Conservation (phyloP, 2,797 vertebrate species). For the Cryptoblepharus egeriae region DNA sequence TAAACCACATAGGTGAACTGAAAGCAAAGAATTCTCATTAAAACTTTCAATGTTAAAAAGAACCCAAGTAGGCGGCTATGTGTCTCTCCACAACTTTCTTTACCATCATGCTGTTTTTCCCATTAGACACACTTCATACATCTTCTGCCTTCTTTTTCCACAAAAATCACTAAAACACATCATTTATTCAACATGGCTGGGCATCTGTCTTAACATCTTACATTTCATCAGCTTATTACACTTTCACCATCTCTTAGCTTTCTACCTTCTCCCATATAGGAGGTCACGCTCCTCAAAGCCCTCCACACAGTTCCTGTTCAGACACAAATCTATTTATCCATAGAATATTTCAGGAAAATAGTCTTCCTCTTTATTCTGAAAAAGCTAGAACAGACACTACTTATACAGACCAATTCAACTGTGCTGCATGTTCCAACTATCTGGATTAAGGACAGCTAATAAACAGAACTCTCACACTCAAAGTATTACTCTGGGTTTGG, state of each 20-base stretch:
- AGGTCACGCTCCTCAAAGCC: not conserved
- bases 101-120: no score
- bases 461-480: not conserved
- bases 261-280: not conserved
- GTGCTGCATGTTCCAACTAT: not conserved
- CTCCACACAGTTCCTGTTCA: not conserved
- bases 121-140: not conserved
- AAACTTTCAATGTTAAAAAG: not conserved
- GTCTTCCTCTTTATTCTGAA: not conserved
- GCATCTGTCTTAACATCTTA: not conserved
- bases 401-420: no score
- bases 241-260: not conserved
- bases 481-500: not conserved
- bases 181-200: not conserved
- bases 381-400: not conserved
- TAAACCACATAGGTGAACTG: not conserved
- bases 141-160: not conserved
- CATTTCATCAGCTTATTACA: not conserved
- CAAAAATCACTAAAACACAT: not conserved
- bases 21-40: not conserved
- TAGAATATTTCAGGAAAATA: not conserved
- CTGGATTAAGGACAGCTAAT: not conserved
- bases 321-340: not conserved
- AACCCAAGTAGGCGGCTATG: not conserved
- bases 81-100: not conserved